These are phyloP conservation scores for Calliopum simillimum DNA, from an alignment of 2,888 invertebrate genomes.

Conservation along the genomic window DNA sequence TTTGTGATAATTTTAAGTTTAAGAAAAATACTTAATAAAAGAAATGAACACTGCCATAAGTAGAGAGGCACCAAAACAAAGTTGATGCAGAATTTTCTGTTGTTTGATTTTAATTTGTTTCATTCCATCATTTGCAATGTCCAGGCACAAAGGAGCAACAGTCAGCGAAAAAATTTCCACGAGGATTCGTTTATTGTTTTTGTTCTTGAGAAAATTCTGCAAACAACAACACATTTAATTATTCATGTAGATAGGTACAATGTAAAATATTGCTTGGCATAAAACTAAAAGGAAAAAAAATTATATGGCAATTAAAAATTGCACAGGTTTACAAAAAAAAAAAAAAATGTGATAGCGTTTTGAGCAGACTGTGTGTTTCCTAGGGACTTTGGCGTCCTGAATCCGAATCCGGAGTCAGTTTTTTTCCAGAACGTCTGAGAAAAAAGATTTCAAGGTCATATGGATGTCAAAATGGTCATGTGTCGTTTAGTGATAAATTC, in stretches of 20 bases:
- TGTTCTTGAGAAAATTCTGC: slow-evolving; percentile 30
- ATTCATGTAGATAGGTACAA: slow-evolving; percentile 34
- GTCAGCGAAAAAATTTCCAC: slow-evolving; percentile 1
- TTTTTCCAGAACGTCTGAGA: too few species aligned
- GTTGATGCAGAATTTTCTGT: slow-evolving; percentile 42
- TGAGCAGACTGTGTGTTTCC: too few species aligned
- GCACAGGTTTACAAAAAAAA: too few species aligned
- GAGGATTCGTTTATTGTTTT: neutral
- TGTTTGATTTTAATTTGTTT: slow-evolving; percentile 59
- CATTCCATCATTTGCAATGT: too few species aligned
- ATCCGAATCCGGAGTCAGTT: too few species aligned
- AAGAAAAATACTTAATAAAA: slow-evolving; percentile 22
- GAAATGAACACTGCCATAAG: neutral
- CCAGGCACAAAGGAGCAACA: slow-evolving; percentile 31
- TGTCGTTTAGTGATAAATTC: too few species aligned
- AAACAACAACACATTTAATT: slow-evolving; percentile 14
- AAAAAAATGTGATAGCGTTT: too few species aligned
- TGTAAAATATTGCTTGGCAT: slow-evolving; percentile 23
- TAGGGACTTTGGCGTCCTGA: too few species aligned
- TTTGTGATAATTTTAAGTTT: neutral
- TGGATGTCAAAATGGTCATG: too few species aligned
- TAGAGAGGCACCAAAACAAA: slow-evolving; percentile 27
- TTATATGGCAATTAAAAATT: neutral
- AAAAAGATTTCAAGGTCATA: too few species aligned
- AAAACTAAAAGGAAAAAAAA: slow-evolving; percentile 12